These are phyloP conservation scores for Paradisaea rubra DNA, from an alignment of 2,113 vertebrate genomes.

Conservation along the genomic window DNA sequence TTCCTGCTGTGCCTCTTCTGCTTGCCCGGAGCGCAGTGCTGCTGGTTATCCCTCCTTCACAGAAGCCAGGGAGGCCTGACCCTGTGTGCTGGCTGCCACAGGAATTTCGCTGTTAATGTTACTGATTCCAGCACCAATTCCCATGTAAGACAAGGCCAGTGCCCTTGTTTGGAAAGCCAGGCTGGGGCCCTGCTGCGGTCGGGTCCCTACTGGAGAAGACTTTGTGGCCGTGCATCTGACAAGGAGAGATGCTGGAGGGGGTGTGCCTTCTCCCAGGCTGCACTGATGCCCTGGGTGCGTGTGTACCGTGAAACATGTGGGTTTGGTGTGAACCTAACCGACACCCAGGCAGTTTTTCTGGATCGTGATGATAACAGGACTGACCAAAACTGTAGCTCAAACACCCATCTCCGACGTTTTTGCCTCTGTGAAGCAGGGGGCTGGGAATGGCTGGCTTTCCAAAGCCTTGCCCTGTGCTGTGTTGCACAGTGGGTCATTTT, in stretches of 20 bases:
- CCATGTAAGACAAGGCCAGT: fast-evolving
- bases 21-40: background rate
- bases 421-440: background rate
- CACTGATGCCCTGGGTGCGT: fast-evolving
- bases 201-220: background rate
- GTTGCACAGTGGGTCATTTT: background rate
- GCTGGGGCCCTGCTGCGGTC: fast-evolving
- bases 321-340: background rate
- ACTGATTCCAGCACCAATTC: background rate
- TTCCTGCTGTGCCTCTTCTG: background rate
- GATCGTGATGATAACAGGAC: conserved; percentile 34
- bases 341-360: conserved; percentile 27
- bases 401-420: background rate
- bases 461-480: background rate
- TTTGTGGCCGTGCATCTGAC: background rate
- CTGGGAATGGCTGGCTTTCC: background rate
- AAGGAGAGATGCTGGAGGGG: background rate
- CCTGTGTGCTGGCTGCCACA: background rate
- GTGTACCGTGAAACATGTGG: background rate
- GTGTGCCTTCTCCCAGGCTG: background rate
- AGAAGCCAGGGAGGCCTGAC: background rate
- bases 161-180: background rate
- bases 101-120: background rate
- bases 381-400: conserved; percentile 40
- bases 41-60: background rate